phyloP scores from a whole-genome alignment of 2,888 invertebrate species.

The Ecliptopera silaceata region DNA sequence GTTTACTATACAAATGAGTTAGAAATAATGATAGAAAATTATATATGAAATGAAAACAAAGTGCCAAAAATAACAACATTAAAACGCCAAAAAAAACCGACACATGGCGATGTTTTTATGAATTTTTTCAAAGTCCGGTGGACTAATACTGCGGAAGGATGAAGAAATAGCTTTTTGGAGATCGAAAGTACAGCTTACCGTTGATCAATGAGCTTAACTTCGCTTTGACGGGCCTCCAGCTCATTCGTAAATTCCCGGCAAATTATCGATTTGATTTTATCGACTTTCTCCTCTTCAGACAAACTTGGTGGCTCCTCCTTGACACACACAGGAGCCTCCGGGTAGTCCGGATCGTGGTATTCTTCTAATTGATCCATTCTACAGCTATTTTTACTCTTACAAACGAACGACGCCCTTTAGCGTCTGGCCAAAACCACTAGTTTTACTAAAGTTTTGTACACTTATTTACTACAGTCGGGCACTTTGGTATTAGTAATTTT shows the following conservation, averaged over 20 bases:
- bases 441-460: constrained; percentile 32
- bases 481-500: constrained; percentile 46
- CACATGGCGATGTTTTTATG: constrained; percentile 28
- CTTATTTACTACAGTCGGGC: constrained; percentile 32
- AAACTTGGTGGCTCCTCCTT: constrained; percentile 51
- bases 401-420: constrained; percentile 59
- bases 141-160: constrained; percentile 2
- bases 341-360: constrained; percentile 85
- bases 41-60: constrained; percentile 11
- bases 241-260: constrained; percentile 89
- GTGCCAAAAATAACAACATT: constrained; percentile 22
- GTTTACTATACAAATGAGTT: not conserved
- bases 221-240: constrained; percentile 86
- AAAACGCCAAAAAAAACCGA: constrained; percentile 11
- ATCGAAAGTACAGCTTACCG: constrained; percentile 68
- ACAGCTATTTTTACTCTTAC: constrained; percentile 46
- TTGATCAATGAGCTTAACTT: constrained; percentile 87
- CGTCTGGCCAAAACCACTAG: constrained; percentile 44
- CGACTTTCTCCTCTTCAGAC: constrained; percentile 68
- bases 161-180: constrained; percentile 20
- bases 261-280: constrained; percentile 85
- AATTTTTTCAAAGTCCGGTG: not conserved
- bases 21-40: not conserved
- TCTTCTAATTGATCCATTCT: constrained; percentile 75
- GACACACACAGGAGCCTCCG: constrained; percentile 52